phyloP scores from a whole-genome alignment of 1,140 invertebrate genomes.

The Atta colombica region DNA sequence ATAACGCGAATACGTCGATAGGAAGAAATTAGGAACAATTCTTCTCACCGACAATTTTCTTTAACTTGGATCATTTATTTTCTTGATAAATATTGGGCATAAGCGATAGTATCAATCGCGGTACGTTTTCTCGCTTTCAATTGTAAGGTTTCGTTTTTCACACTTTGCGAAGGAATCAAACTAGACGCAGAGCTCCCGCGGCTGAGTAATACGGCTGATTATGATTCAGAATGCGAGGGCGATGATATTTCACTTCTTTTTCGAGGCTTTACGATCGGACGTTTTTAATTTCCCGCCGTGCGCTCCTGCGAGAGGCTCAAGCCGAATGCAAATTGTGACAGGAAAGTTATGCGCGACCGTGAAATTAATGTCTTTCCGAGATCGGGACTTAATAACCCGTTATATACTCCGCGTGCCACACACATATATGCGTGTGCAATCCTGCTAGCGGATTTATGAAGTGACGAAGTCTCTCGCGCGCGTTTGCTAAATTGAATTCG shows the following conservation, averaged over 20 bases:
- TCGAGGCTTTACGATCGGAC: conserved; percentile 83
- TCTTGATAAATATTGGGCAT: not conserved
- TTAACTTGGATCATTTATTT: not conserved
- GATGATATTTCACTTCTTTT: conserved; percentile 82
- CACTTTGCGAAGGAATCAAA: conserved; percentile 34
- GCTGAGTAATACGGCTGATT: conserved; percentile 73
- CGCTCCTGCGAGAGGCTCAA: conserved; percentile 69
- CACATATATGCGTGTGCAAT: conserved; percentile 39
- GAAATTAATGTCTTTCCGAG: conserved; percentile 81
- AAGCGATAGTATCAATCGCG: not conserved
- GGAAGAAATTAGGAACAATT: not conserved
- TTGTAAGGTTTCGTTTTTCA: not conserved
- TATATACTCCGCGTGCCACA: conserved; percentile 57
- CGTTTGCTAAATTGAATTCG: conserved; percentile 55
- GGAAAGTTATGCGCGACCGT: conserved; percentile 80
- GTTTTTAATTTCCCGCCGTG: conserved; percentile 85
- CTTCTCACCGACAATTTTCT: not conserved
- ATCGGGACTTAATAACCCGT: conserved; percentile 77
- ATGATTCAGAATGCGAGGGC: conserved; percentile 80
- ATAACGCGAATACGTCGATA: not conserved
- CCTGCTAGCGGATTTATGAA: conserved; percentile 62
- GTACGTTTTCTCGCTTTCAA: not conserved
- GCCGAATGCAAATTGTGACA: conserved; percentile 85
- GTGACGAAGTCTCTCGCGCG: conserved; percentile 14
- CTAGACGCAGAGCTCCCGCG: conserved; percentile 24